phyloP scores from a whole-genome alignment of 1,140 invertebrate genomes.

The Lordiphosa mommai region DNA sequence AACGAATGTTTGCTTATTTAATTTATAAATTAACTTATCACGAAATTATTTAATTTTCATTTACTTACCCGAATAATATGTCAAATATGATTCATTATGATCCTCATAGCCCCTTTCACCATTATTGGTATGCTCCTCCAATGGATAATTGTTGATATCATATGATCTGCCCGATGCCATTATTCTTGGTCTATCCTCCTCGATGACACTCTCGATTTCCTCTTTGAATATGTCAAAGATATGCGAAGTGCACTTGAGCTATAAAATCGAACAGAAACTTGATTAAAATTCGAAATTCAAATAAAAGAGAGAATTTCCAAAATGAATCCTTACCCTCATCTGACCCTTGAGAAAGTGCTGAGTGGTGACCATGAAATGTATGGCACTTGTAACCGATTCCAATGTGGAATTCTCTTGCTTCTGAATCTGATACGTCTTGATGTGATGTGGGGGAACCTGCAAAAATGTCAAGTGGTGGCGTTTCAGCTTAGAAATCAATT shows the following conservation, averaged over 20 bases:
- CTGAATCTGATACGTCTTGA: constrained; percentile 73
- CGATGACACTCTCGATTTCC: constrained; percentile 75
- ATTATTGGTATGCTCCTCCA: constrained; percentile 61
- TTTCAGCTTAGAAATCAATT: constrained; percentile 51
- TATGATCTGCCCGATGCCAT: constrained; percentile 77
- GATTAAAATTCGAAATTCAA: constrained; percentile 16
- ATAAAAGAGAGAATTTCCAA: background rate
- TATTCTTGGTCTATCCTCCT: constrained; percentile 75
- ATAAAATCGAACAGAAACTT: constrained; percentile 1
- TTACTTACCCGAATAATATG: constrained; percentile 62
- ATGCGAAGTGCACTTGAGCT: constrained; percentile 77
- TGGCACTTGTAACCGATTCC: constrained; percentile 76
- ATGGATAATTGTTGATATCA: constrained; percentile 74
- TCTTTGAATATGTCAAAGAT: constrained; percentile 78
- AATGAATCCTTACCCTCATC: constrained; percentile 78
- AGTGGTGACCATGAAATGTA: constrained; percentile 81
- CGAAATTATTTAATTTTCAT: background rate
- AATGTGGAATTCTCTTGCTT: constrained; percentile 66
- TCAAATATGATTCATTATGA: constrained; percentile 78
- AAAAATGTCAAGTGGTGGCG: constrained; percentile 53
- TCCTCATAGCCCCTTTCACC: constrained; percentile 62
- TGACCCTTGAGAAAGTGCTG: constrained; percentile 81
- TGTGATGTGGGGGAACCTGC: constrained; percentile 73
- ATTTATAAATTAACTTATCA: no score
- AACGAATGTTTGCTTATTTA: no score